Evolutionary conservation across 2,797 vertebrate genomes (phyloP).

Genomic region (Leuciscus waleckii): DNA sequence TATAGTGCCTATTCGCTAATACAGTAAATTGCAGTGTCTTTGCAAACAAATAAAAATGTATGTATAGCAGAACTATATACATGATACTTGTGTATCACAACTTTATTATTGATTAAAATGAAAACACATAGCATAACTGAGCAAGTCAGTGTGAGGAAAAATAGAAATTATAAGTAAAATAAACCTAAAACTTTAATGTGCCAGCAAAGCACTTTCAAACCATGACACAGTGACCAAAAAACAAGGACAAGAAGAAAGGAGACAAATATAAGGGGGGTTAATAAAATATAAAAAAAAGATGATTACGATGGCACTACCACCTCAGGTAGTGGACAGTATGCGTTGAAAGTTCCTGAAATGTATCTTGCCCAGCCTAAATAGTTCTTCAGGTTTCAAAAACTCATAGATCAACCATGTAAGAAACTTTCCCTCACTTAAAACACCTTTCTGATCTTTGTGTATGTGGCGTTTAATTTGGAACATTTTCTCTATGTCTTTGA

Average conservation of each 20-base stretch:
- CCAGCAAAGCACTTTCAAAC: neutral
- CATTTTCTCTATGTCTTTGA: slow-evolving; percentile 54
- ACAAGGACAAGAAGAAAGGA: neutral
- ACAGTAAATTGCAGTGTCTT: neutral
- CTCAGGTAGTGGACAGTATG: neutral
- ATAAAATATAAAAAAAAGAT: too few relatives aligned
- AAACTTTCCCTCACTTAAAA: slow-evolving; percentile 28
- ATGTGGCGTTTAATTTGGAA: slow-evolving; percentile 39
- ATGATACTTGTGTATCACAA: neutral
- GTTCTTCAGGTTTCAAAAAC: slow-evolving; percentile 2
- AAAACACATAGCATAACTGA: neutral
- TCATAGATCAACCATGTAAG: slow-evolving; percentile 15
- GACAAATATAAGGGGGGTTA: too few relatives aligned
- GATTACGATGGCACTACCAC: neutral
- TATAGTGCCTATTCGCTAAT: neutral
- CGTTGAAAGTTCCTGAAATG: neutral
- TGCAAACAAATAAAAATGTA: neutral
- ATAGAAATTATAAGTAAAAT: neutral
- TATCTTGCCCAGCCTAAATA: neutral
- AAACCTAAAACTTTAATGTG: neutral
- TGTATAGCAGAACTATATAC: neutral
- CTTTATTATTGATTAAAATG: neutral
- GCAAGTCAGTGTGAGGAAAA: neutral
- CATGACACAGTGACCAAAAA: neutral
- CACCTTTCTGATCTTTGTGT: slow-evolving; percentile 32